Conservation (phyloP, 2,113 vertebrate species). For the Paraplagusia blochii region DNA sequence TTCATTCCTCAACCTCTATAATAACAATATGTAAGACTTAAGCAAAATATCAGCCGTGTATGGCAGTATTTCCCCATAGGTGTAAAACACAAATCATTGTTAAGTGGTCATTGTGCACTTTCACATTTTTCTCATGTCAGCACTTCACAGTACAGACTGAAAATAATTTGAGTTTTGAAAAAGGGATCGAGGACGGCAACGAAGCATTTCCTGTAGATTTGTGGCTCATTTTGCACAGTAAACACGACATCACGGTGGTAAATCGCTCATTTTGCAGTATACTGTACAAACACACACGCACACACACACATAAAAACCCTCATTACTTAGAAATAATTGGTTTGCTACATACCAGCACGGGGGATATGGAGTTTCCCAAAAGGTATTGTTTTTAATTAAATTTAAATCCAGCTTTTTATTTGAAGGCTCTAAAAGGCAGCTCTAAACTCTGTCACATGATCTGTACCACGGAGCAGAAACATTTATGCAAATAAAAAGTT, state of each 20-base stretch:
- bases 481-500: slow-evolving; percentile 68
- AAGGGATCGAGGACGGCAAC: too few species aligned
- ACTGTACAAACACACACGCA: too few species aligned
- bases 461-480: slow-evolving; percentile 25
- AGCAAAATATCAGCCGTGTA: slow-evolving; percentile 11
- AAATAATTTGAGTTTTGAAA: too few species aligned
- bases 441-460: slow-evolving; percentile 14
- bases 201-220: too few species aligned
- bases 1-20: too few species aligned
- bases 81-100: too few species aligned
- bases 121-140: too few species aligned
- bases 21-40: too few species aligned
- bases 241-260: slow-evolving; percentile 28
- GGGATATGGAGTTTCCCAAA: slow-evolving; percentile 2
- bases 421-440: slow-evolving; percentile 11
- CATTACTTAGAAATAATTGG: slow-evolving; percentile 34
- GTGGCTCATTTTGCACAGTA: slow-evolving; percentile 4
- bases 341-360: slow-evolving; percentile 11
- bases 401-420: slow-evolving; percentile 13
- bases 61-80: background rate
- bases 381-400: background rate
- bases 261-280: too few species aligned
- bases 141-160: too few species aligned
- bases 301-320: too few species aligned
- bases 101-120: too few species aligned